Conservation (phyloP, 2,113 vertebrate genomes). For the Mystacornis crossleyi region DNA sequence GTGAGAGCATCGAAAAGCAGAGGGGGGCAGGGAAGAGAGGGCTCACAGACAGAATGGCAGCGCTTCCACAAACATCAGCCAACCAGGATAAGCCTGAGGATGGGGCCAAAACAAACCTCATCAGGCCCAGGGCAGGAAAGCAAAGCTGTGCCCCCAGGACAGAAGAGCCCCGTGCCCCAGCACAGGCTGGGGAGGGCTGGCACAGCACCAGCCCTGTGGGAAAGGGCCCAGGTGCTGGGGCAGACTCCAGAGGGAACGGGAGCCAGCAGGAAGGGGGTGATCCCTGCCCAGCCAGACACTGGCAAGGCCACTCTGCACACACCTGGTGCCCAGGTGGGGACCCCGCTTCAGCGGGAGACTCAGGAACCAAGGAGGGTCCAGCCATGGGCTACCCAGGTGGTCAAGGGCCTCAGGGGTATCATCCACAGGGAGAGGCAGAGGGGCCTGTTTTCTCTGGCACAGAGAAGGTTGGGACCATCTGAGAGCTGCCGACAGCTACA, state of each 20-base stretch:
- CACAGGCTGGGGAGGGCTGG: not conserved
- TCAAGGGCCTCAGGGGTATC: not conserved
- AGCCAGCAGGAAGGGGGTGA: not conserved
- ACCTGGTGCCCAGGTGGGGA: not conserved
- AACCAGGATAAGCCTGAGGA: accelerated
- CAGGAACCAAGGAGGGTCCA: not conserved
- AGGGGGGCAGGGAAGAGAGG: not conserved
- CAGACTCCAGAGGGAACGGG: accelerated
- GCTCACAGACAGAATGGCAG: not conserved
- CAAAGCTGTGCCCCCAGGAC: not conserved
- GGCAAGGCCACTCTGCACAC: not conserved
- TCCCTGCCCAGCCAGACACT: not conserved
- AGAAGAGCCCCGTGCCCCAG: not conserved
- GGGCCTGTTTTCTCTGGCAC: not conserved
- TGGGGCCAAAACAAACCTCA: not conserved
- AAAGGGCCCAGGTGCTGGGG: not conserved
- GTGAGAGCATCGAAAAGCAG: accelerated
- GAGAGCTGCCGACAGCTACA: not conserved
- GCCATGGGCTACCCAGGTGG: not conserved
- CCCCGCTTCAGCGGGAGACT: not conserved
- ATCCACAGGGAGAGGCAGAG: not conserved
- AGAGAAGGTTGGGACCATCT: not conserved
- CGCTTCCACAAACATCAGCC: not conserved
- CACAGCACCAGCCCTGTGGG: not conserved
- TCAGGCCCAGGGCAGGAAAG: not conserved